Evolutionary conservation across 1,140 invertebrate species (phyloP), one percentile per base, ranked within the genome.

Genomic region (Lysiphlebus fabarum): DNA sequence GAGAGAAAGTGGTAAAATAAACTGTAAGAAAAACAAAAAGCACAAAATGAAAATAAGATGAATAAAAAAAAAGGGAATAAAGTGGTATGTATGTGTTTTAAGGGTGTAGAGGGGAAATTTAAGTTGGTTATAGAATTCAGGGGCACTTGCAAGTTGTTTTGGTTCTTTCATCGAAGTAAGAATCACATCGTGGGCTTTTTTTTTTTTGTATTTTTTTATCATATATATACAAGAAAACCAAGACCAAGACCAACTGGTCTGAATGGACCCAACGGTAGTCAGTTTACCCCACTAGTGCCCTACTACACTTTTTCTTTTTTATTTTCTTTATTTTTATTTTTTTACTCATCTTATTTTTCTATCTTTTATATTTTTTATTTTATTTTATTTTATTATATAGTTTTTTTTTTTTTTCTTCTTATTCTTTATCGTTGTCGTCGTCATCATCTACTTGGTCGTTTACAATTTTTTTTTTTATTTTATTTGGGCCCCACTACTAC

Each of bases 261-360:
- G 63, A 65, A 65, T 65, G 63, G 60, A 65, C 63, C 63, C 59
- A 65, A 65, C 63, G 63, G 63, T 65, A 65, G 63, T 65, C 58
- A 12, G 53, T 47, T 62, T 59, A 55, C 61, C 60, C 54, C 63
- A 62, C 63, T 60, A 65, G 63, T 65, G 63, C 60, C 63, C 63
- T 65, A 65, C 63, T 62, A 61, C 54, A 55, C 47, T 42, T 64
- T 42, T 59, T 64, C 57, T 55, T 56, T 47, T 38, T 51, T 45
- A 17, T 17, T 17, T 17, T 17, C 3, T 1, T n/a, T n/a, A n/a
- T n/a, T n/a, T n/a, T n/a, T n/a, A n/a, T n/a, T 17, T 17, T 17
- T 17, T 42, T 61, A 45, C 34, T 61, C 40, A 44, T 64, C 59
- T 62, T 64, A 56, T 64, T 61, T 43, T 42, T 33, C 42, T 44